A percentile compares a stretch with the other conserved stretches of the same genome.
Evolutionary conservation across 1,140 invertebrate genomes (phyloP).

Genomic region (Sycobia sp.): DNA sequence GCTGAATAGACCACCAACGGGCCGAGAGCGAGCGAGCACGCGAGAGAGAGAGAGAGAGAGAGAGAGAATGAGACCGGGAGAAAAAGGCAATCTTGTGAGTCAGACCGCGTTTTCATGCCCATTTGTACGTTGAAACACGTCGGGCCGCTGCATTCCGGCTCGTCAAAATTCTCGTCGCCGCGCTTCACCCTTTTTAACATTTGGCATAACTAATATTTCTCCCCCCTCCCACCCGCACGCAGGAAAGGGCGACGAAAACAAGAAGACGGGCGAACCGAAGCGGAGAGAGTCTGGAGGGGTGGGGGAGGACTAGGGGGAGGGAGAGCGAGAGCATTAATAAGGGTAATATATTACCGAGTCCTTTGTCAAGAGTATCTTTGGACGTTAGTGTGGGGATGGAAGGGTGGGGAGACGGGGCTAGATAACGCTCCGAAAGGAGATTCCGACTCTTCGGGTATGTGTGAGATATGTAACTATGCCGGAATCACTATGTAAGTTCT

Average conservation of each 20-base stretch:
- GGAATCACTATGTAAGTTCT: background rate
- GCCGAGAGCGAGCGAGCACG: background rate
- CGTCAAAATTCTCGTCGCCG: conserved; percentile 36
- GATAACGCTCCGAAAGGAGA: conserved; percentile 18
- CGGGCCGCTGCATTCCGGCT: conserved; percentile 35
- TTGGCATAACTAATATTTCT: conserved; percentile 38
- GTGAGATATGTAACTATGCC: background rate
- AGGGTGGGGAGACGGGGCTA: no score
- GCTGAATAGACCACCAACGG: conserved; percentile 25
- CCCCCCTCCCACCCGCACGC: conserved; percentile 5
- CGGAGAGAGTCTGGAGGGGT: conserved; percentile 1
- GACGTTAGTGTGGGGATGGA: background rate
- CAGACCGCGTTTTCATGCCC: conserved; percentile 27
- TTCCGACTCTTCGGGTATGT: background rate
- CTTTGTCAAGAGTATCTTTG: conserved; percentile 34
- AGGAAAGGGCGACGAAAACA: conserved; percentile 33
- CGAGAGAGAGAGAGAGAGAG: conserved; percentile 3
- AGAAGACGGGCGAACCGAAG: conserved; percentile 1
- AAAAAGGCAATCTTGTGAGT: conserved; percentile 32
- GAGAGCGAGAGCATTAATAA: conserved; percentile 19
- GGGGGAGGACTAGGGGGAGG: conserved; percentile 16
- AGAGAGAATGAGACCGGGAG: no score
- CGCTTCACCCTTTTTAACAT: conserved; percentile 32
- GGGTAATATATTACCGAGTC: conserved; percentile 31
- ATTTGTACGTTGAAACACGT: conserved; percentile 27